Evolutionary conservation across 2,797 vertebrate genomes (phyloP).

Genomic region (Sebastes diaconus): DNA sequence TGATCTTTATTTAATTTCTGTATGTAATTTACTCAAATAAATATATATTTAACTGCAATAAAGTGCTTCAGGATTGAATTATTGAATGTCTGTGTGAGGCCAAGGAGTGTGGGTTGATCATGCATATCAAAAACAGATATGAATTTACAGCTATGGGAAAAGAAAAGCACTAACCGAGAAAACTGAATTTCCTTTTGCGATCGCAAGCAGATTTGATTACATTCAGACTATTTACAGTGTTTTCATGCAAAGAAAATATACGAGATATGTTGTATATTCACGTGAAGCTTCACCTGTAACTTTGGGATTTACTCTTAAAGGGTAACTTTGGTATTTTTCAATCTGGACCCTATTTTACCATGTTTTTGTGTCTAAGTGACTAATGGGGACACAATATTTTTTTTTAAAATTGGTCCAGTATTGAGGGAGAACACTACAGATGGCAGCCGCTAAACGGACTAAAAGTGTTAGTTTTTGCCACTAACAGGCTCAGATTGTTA

Average conservation of each 20-base stretch:
- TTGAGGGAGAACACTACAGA: no score
- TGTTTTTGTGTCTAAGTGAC: no score
- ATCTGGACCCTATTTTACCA: no score
- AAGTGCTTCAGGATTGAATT: background rate
- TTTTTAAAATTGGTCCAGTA: no score
- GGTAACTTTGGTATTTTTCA: no score
- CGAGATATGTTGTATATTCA: rapidly evolving
- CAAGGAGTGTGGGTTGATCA: background rate
- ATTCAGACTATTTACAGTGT: background rate
- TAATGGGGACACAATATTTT: no score
- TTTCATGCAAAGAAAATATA: background rate
- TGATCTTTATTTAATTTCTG: background rate
- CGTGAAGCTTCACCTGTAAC: background rate
- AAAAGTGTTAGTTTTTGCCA: no score
- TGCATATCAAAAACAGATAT: background rate
- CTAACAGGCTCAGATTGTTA: no score
- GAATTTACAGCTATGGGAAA: background rate
- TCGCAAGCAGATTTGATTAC: background rate
- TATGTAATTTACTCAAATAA: background rate
- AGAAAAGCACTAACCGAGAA: background rate
- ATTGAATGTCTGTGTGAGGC: background rate
- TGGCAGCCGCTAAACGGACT: no score
- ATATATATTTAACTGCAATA: background rate
- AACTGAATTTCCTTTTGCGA: background rate
- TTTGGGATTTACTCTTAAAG: no score